Percentiles rank a stretch among this genome's conserved stretches.
These are phyloP conservation scores for Conus ventricosus DNA, from an alignment of 1,140 invertebrate genomes.

Conservation along the genomic window DNA sequence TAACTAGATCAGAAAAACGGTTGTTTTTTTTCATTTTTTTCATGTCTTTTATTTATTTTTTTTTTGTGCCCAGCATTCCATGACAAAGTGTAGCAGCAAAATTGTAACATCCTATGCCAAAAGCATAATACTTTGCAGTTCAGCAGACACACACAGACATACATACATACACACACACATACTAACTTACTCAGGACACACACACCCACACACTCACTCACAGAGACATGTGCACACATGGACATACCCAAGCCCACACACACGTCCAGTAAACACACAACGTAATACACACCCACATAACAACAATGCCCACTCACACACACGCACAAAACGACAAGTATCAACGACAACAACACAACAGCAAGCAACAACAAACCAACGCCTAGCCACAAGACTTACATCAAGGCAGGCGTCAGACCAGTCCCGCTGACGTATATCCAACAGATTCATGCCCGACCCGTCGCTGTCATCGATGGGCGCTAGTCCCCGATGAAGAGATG, in stretches of 20 bases:
- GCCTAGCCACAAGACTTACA: slow-evolving; percentile 70
- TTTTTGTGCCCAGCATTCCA: no score
- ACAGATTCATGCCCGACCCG: slow-evolving; percentile 96
- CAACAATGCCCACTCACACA: not conserved
- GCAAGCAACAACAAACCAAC: not conserved
- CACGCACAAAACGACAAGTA: not conserved
- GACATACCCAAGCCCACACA: not conserved
- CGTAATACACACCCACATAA: not conserved
- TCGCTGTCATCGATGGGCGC: slow-evolving; percentile 94
- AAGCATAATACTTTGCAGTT: no score
- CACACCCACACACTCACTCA: not conserved
- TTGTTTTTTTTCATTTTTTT: no score
- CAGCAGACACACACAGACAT: no score
- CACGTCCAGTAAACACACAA: not conserved
- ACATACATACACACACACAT: not conserved
- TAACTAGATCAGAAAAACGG: no score
- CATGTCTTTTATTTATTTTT: no score
- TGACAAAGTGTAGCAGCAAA: no score
- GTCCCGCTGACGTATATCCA: slow-evolving; percentile 87
- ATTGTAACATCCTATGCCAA: no score
- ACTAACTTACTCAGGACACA: not conserved
- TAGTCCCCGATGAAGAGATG: slow-evolving; percentile 91
- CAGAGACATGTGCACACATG: not conserved
- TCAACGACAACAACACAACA: not conserved
- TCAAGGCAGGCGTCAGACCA: slow-evolving; percentile 87